Percentiles rank a stretch among this genome's conserved stretches.
phyloP scores from a whole-genome alignment of 2,113 vertebrate species.

The Kobus ellipsiprymnus region DNA sequence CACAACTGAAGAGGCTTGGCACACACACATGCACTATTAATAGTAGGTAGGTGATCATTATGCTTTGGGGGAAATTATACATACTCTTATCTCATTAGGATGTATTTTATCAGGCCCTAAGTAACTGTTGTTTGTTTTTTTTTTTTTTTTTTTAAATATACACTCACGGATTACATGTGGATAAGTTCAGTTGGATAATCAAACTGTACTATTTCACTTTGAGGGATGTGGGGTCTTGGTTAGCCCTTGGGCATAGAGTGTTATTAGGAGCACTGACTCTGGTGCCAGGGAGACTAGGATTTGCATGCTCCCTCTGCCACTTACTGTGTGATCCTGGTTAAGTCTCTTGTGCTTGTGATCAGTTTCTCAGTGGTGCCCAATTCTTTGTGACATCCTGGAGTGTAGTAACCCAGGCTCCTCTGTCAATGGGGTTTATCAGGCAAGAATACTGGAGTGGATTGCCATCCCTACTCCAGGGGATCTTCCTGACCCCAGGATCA shows the following conservation, averaged over 20 bases:
- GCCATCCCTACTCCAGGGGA: background rate
- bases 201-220: background rate
- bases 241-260: background rate
- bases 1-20: background rate
- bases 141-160: background rate
- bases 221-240: background rate
- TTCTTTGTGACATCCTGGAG: background rate
- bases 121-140: background rate
- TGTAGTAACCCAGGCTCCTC: background rate
- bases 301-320: background rate
- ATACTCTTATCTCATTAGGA: background rate
- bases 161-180: background rate
- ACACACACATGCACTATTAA: background rate
- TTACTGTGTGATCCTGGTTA: background rate
- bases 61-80: background rate
- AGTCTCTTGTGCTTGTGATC: background rate
- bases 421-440: background rate
- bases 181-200: background rate
- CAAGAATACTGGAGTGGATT: background rate
- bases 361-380: background rate
- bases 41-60: background rate
- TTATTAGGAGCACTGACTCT: background rate
- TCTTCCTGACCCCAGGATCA: background rate
- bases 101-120: background rate
- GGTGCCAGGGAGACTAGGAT: background rate